phyloP scores from a whole-genome alignment of 2,113 vertebrate genomes.

The Otolemur garnettii region DNA sequence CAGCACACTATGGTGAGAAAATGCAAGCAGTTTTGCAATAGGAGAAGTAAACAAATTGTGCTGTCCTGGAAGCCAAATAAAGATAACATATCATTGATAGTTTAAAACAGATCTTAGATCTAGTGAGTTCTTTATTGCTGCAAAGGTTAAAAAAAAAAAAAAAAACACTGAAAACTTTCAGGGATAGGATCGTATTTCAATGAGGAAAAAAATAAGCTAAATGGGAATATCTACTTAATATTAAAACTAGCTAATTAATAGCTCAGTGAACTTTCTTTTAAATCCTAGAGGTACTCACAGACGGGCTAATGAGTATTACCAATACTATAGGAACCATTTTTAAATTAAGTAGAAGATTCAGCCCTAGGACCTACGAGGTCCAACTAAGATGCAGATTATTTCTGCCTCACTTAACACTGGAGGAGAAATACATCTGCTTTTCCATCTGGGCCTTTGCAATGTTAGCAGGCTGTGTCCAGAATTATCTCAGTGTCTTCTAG shows the following conservation, averaged over 20 bases:
- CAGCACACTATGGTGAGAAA: neutral
- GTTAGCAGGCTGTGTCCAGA: constrained; percentile 12
- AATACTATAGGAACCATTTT: neutral
- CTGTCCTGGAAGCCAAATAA: neutral
- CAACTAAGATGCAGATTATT: constrained; percentile 46
- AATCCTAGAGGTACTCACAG: constrained; percentile 7
- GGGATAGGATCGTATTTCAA: neutral
- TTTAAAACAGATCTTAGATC: neutral
- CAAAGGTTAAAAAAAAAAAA: neutral
- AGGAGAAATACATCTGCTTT: constrained; percentile 39
- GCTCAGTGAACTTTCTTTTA: constrained; percentile 5
- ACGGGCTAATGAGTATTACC: constrained; percentile 2
- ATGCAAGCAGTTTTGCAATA: neutral
- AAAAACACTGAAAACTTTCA: neutral
- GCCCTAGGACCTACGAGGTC: neutral
- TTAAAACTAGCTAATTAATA: neutral
- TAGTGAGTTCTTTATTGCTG: neutral
- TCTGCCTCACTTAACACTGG: constrained; percentile 37
- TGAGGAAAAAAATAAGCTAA: neutral
- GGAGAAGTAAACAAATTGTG: constrained; percentile 11
- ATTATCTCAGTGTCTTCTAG: neutral
- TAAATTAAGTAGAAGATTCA: constrained; percentile 17
- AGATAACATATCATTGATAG: neutral
- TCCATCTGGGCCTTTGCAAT: neutral
- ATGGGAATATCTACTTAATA: neutral